Base-by-base conservation (phyloP, 2,113 vertebrate genomes). In the Herpailurus yagouaroundi region DNA sequence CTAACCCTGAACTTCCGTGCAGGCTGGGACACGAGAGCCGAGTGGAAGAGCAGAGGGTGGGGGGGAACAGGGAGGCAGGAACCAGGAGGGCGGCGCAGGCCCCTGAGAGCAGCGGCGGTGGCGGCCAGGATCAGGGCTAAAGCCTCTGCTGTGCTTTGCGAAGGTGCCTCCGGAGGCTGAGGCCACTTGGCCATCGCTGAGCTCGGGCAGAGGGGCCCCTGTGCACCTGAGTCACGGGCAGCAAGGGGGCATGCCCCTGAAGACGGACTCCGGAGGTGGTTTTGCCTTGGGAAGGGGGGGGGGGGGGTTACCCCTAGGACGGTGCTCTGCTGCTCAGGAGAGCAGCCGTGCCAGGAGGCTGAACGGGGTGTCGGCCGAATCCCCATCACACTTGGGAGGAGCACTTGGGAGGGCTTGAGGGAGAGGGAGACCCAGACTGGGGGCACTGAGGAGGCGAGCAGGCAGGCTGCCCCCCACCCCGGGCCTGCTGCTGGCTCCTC, bases 121-220 rank as follows among this genome's bases (percentile, higher is more conserved):
- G 64, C 77, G 1, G 36, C 15, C 1, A 3, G 50, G 50, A 60
- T 36, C 18, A 2, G 9, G 36, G 50, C 5, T 2, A 4, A 16
- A 14, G 29, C 79, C 50, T 4, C 0, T 1, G 3, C 15, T 9
- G 38, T 3, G 7, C 1, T 6, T 5, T 2, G 38, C 25, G 52
- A 60, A 33, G 14, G 21, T 7, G 45, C 31, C 41, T 31, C 27
- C 38, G 2, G 15, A 27, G 36, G 63, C 36, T 4, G 9, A 23
- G 50, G 50, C 79, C 66, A 29, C 36, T 7, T 0, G 45, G 15
- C 57, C 85, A 2, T 12, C 3, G 15, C 9, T 5, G 2, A 27
- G 52, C 52, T 55, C 52, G 52, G n/a, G 21, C 79, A 7, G 69
- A 38, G 36, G 25, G 57, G 81, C 36, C 81, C 16, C 57, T 64